Evolutionary conservation across 2,797 vertebrate genomes (phyloP), one percentile per base, ranked within the genome.

Genomic region (Zalophus californianus): DNA sequence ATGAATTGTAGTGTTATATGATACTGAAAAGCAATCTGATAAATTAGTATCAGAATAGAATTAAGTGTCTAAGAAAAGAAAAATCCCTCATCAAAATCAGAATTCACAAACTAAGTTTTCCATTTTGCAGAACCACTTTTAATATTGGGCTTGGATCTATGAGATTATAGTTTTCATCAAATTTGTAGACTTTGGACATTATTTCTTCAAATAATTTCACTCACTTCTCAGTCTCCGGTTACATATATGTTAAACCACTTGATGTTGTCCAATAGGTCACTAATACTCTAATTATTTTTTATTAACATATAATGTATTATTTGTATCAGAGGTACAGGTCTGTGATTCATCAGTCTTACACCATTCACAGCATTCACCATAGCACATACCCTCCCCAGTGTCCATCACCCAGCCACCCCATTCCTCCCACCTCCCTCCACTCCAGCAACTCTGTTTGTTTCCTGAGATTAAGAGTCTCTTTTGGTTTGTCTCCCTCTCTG

Each of bases 1-100:
- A 97, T 98, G 97, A 98, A 98, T 29, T 91, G 50, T 98, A 98
- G 97, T 98, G 98, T 97, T 96, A 75, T 98, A 98, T 98, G 98
- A 98, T 99, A 97, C 98, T 98, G 93, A 98, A 98, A 98, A 98
- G 98, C 98, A 98, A 91, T 98, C 98, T 97, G 95, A 98, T 98
- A 98, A 95, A 96, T 97, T 98, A 97, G 97, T 96, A 98, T 96
- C 97, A 11, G 97, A 98, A 97, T 96, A 16, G 0, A 98, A 97
- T 98, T 97, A 98, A 98, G 98, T 98, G 96, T 98, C 97, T 95
- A 96, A 82, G 96, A 92, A 97, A 88, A 91, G 52, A 97, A 98
- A 98, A 98, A 96, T 96, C 29, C 73, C 96, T 93, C 62, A 92
- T 97, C 95, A 96, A 97, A 96, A 96, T 94, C 54, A 98, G 54